Conservation (phyloP, 2,888 invertebrate species). For the Meiosimyza decipiens region DNA sequence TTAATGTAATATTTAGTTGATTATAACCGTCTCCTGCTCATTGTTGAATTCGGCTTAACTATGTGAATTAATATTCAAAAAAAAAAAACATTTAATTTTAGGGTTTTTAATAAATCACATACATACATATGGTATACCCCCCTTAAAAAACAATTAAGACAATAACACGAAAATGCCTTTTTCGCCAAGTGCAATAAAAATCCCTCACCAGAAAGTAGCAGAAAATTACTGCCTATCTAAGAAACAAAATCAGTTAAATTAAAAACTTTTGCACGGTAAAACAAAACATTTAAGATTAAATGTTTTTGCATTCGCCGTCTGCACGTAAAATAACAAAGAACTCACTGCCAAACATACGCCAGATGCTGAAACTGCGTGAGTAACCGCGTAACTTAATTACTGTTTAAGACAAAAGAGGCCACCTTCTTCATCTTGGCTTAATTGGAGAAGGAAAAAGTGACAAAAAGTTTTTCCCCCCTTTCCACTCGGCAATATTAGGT, state of each 20-base stretch:
- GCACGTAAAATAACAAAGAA: slow-evolving; percentile 14
- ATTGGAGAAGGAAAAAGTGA: neutral
- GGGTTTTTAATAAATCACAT: no score
- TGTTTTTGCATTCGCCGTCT: neutral
- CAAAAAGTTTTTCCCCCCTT: neutral
- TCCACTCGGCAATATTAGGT: neutral
- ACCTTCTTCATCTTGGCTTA: neutral
- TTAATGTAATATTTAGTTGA: no score
- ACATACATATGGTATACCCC: no score
- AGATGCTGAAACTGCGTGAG: neutral
- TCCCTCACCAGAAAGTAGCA: slow-evolving; percentile 26
- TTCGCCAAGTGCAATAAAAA: no score
- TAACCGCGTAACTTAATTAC: no score
- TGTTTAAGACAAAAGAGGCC: neutral
- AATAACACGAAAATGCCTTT: no score
- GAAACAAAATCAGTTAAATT: slow-evolving; percentile 39
- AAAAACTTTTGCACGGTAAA: slow-evolving; percentile 29
- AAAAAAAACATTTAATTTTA: no score
- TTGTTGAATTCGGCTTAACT: no score
- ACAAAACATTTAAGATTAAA: slow-evolving; percentile 1
- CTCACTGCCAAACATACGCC: slow-evolving; percentile 23
- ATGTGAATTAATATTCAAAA: no score
- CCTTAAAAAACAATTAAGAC: no score
- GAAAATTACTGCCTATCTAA: slow-evolving; percentile 35
- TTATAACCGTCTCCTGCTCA: no score